A percentile compares a stretch with the other conserved stretches of the same genome.
Conservation (phyloP, 37 sponge, comb jelly and placozoan species). For the Eunapius fragilis region DNA sequence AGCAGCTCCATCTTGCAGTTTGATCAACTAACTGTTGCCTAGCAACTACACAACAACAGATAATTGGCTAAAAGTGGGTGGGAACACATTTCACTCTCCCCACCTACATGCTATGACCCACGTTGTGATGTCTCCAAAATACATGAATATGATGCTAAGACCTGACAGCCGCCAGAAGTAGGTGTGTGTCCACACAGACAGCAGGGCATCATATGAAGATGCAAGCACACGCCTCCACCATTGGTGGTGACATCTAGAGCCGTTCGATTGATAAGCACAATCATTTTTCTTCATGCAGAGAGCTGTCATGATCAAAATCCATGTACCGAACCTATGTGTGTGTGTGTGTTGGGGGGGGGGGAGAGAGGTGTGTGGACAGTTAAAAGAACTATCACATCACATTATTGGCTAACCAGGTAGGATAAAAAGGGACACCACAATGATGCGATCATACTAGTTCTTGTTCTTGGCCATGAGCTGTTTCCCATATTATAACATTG, state of each 20-base stretch:
- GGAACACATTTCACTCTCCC: not conserved
- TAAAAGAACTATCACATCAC: too few relatives aligned
- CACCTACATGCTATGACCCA: not conserved
- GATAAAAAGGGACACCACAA: constrained; percentile 13
- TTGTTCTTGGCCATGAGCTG: not conserved
- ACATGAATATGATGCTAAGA: not conserved
- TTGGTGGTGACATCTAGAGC: not conserved
- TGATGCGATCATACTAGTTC: constrained; percentile 6
- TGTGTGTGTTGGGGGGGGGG: too few relatives aligned
- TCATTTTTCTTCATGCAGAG: not conserved
- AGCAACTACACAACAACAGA: not conserved
- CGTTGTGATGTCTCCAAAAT: not conserved
- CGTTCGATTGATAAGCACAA: not conserved
- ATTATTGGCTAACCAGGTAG: constrained; percentile 5
- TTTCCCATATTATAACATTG: too few relatives aligned
- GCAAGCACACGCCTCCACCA: constrained; percentile 5
- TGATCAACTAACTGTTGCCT: not conserved
- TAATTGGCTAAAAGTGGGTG: too few relatives aligned
- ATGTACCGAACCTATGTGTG: not conserved
- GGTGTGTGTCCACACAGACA: not conserved
- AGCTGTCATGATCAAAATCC: not conserved
- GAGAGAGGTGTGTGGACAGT: too few relatives aligned
- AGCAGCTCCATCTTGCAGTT: too few relatives aligned
- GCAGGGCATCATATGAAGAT: not conserved
- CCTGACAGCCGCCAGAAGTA: not conserved